Evolutionary conservation across 2,113 vertebrate species (phyloP).

Genomic region (Python bivittatus): DNA sequence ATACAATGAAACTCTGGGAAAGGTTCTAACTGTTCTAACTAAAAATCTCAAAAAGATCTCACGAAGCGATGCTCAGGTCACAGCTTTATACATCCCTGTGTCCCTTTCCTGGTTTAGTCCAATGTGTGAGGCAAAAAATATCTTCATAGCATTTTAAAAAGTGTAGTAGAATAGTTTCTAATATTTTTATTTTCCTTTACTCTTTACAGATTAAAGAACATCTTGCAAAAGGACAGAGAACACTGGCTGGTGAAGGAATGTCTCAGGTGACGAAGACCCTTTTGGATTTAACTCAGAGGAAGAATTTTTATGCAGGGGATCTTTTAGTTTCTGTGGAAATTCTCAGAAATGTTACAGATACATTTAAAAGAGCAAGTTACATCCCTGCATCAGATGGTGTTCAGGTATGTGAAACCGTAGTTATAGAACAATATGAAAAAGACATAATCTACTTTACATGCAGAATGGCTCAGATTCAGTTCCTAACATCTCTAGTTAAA

Average conservation of each 20-base stretch:
- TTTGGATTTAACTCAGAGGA: constrained; percentile 95
- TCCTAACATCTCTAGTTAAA: neutral
- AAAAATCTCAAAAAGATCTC: neutral
- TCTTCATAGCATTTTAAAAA: neutral
- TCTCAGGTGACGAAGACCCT: constrained; percentile 97
- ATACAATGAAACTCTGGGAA: neutral
- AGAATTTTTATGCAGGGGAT: constrained; percentile 96
- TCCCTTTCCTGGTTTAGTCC: neutral
- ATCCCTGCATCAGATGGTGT: constrained; percentile 96
- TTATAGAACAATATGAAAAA: neutral
- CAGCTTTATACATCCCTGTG: neutral
- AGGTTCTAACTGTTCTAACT: neutral
- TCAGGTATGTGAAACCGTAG: constrained; percentile 80
- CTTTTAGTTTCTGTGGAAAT: constrained; percentile 97
- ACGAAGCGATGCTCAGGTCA: neutral
- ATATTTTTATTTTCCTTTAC: constrained; percentile 57
- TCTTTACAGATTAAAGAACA: constrained; percentile 91
- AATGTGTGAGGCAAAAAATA: neutral
- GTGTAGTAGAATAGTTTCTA: constrained; percentile 63
- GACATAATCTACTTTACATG: neutral
- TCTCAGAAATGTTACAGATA: constrained; percentile 96
- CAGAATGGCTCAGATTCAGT: neutral
- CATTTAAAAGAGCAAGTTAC: constrained; percentile 96
- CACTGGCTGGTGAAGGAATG: constrained; percentile 94
- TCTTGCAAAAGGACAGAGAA: constrained; percentile 94